Evolutionary conservation across 1,140 invertebrate species (phyloP).

Genomic region (Hydropsyche tenuis): DNA sequence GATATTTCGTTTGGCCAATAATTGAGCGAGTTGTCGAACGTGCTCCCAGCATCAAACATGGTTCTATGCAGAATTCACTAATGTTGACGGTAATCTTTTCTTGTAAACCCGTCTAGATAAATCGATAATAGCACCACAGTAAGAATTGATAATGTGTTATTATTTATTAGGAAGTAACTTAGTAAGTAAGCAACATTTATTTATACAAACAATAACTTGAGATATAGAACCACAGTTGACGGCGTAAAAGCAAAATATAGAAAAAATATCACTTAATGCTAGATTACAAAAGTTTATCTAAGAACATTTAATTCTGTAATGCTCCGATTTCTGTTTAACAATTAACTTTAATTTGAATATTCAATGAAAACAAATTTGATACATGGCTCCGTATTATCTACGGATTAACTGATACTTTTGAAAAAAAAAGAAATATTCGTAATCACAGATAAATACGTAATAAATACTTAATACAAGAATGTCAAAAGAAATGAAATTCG

Average conservation of each 20-base stretch:
- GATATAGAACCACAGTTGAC: background rate
- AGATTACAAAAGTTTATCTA: background rate
- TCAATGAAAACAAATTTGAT: too few species aligned
- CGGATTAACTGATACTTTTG: too few species aligned
- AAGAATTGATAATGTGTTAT: conserved; percentile 19
- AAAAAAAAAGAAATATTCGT: background rate
- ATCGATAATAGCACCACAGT: conserved; percentile 15
- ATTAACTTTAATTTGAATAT: background rate
- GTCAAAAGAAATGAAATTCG: too few species aligned
- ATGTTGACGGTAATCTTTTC: too few species aligned
- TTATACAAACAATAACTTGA: background rate
- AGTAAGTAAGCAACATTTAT: conserved; percentile 19
- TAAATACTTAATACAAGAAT: background rate
- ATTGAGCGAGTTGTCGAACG: too few species aligned
- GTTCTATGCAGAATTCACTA: too few species aligned
- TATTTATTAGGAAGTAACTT: background rate
- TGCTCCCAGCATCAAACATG: too few species aligned
- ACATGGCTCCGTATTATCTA: too few species aligned
- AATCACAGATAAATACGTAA: conserved; percentile 19
- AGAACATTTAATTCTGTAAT: background rate
- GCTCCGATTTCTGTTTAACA: background rate
- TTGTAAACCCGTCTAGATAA: background rate
- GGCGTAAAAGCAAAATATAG: background rate
- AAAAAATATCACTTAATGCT: background rate
- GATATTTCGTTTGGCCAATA: too few species aligned